Percentiles rank a stretch among this genome's conserved stretches.
Evolutionary conservation across 2,888 invertebrate species (phyloP).

Genomic region (Marasmarcha lunaedactyla): DNA sequence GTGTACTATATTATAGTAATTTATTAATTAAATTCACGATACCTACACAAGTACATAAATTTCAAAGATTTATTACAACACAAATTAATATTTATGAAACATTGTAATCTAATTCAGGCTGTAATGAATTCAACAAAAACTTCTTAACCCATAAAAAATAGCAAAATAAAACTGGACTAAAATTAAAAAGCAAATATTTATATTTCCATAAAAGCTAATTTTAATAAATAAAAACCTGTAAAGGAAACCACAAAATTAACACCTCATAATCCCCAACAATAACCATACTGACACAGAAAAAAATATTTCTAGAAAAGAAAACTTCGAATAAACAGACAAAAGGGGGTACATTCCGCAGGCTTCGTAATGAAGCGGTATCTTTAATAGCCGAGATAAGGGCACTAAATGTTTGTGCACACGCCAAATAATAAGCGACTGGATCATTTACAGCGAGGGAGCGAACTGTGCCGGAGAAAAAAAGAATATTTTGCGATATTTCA

Average conservation of each 20-base stretch:
- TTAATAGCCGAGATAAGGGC: constrained; percentile 64
- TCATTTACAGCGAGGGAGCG: constrained; percentile 53
- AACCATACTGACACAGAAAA: background rate
- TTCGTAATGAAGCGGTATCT: constrained; percentile 66
- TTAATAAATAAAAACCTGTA: no score
- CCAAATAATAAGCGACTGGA: constrained; percentile 66
- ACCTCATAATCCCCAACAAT: background rate
- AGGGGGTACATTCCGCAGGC: constrained; percentile 26
- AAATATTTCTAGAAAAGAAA: background rate
- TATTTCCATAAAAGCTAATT: no score
- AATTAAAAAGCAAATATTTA: no score
- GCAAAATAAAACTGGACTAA: no score
- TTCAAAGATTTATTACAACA: no score
- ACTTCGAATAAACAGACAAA: constrained; percentile 16
- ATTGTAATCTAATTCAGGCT: no score
- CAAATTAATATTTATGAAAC: no score
- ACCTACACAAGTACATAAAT: no score
- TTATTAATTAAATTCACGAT: no score
- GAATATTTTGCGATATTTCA: constrained; percentile 26
- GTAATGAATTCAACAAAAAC: no score
- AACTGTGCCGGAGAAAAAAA: constrained; percentile 41
- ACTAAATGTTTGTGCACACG: constrained; percentile 68
- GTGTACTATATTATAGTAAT: no score
- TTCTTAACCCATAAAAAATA: no score
- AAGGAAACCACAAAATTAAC: background rate